Percentiles rank a stretch among this genome's conserved stretches.
Evolutionary conservation across 2,797 vertebrate species (phyloP).

Genomic region (Rhabdophis nuchalis): DNA sequence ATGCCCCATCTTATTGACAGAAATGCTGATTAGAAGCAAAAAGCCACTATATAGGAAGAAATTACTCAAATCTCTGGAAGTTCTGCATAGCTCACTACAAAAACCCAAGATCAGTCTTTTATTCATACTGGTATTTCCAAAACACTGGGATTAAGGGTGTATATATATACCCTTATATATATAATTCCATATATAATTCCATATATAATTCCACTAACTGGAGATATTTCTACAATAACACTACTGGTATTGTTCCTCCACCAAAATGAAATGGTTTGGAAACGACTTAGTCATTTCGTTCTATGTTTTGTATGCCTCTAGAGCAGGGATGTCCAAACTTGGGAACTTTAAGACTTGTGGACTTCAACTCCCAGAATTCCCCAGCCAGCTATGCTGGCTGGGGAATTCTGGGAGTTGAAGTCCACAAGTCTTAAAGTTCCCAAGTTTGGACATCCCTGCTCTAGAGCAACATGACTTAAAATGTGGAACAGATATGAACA

Average conservation of each 20-base stretch:
- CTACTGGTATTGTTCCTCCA: neutral
- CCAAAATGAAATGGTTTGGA: neutral
- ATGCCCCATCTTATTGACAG: neutral
- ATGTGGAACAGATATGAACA: neutral
- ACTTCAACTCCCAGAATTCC: too few species aligned
- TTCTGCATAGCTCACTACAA: neutral
- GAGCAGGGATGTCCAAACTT: too few species aligned
- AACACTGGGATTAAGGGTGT: neutral
- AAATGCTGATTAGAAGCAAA: neutral
- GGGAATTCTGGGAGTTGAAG: too few species aligned
- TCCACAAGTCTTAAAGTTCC: too few species aligned
- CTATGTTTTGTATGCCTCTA: neutral
- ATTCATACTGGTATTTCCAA: neutral
- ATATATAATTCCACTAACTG: neutral
- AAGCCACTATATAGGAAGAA: neutral
- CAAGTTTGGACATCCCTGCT: too few species aligned
- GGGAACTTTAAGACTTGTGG: too few species aligned
- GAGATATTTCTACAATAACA: neutral
- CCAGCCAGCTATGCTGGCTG: too few species aligned
- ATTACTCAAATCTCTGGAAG: neutral
- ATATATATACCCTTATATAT: too few species aligned
- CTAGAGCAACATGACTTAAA: neutral
- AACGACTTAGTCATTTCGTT: neutral
- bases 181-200: neutral
- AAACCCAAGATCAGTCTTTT: neutral